Evolutionary conservation across 1,140 invertebrate species (phyloP).

Genomic region (Ceratina calcarata): DNA sequence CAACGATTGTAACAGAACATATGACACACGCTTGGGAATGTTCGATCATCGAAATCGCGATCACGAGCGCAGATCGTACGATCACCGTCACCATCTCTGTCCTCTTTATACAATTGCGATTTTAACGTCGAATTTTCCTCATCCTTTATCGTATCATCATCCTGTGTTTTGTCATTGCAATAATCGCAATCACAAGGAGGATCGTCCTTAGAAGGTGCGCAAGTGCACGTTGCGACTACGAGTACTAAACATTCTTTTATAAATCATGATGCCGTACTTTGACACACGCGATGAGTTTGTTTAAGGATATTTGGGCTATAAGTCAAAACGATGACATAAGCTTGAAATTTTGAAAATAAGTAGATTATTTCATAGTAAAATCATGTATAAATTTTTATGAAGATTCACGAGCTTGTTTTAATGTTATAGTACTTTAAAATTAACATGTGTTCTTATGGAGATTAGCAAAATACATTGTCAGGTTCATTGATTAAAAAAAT

Average conservation of each 20-base stretch:
- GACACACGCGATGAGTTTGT: neutral
- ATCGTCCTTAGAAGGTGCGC: neutral
- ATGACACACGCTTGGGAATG: conserved; percentile 75
- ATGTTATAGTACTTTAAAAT: too few species aligned
- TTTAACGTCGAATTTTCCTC: conserved; percentile 51
- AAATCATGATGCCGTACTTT: neutral
- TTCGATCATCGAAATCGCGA: conserved; percentile 70
- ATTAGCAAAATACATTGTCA: too few species aligned
- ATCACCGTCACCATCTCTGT: conserved; percentile 63
- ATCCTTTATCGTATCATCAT: conserved; percentile 57
- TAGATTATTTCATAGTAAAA: too few species aligned
- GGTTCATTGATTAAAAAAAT: too few species aligned
- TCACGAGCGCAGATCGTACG: conserved; percentile 73
- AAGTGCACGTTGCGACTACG: neutral
- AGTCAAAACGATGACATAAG: too few species aligned
- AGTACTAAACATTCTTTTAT: conserved; percentile 5
- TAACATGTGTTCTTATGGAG: too few species aligned
- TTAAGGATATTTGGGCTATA: too few species aligned
- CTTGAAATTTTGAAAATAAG: too few species aligned
- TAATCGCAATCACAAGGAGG: conserved; percentile 70
- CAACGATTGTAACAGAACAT: conserved; percentile 76
- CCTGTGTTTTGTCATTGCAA: conserved; percentile 61
- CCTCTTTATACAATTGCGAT: conserved; percentile 36
- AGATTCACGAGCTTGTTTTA: too few species aligned
- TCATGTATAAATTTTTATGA: too few species aligned